A percentile compares a stretch with the other conserved stretches of the same genome.
phyloP scores from a whole-genome alignment of 1,140 invertebrate genomes.

The Atopsyche davidsoni region DNA sequence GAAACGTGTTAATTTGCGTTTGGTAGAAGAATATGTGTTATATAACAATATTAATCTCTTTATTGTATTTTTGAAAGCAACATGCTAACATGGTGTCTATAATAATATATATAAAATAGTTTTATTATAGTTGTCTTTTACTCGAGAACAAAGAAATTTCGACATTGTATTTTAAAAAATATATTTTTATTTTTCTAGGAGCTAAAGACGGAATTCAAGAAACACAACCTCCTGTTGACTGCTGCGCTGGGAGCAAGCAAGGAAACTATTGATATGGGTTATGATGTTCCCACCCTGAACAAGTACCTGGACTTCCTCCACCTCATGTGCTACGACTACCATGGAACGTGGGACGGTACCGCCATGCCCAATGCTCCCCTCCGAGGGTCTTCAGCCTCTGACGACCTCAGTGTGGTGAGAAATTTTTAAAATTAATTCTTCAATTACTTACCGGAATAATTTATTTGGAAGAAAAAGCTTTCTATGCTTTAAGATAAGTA shows the following conservation, averaged over 20 bases:
- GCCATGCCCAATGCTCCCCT: conserved; percentile 71
- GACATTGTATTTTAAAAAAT: not conserved
- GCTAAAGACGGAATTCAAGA: conserved; percentile 54
- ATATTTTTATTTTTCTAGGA: conserved; percentile 37
- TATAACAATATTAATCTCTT: too few relatives aligned
- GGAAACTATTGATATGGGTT: conserved; percentile 63
- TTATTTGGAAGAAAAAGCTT: not conserved
- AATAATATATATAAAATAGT: too few relatives aligned
- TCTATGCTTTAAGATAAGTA: too few relatives aligned
- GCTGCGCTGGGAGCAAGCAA: conserved; percentile 70
- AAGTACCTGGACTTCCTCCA: conserved; percentile 76
- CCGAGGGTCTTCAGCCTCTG: conserved; percentile 42
- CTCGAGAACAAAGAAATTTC: too few relatives aligned
- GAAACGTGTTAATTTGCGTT: too few relatives aligned
- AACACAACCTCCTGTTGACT: conserved; percentile 51
- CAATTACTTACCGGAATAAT: too few relatives aligned
- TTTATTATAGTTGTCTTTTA: too few relatives aligned
- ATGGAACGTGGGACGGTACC: conserved; percentile 72
- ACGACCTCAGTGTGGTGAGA: conserved; percentile 57
- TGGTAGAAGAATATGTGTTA: too few relatives aligned
- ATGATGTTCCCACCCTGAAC: conserved; percentile 67
- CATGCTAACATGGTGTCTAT: too few relatives aligned
- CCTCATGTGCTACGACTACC: conserved; percentile 88
- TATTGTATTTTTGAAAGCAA: too few relatives aligned
- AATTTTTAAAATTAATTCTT: too few relatives aligned